Conservation (phyloP, 2,888 invertebrate species). For the Sussaba pulchella region DNA sequence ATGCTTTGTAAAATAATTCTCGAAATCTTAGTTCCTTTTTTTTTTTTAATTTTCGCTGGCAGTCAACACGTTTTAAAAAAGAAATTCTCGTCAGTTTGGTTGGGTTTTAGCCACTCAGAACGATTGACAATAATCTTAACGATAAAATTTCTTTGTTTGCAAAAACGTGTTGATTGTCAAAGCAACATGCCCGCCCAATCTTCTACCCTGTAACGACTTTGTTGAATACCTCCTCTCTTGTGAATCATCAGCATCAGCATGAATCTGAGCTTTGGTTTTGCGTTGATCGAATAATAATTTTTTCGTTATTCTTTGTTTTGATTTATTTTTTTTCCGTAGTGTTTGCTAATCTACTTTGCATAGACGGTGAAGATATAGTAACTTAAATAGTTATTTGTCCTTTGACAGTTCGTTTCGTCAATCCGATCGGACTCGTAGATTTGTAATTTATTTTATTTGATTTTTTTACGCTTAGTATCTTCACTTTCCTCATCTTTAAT, state of each 20-base stretch:
- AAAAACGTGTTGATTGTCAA: slow-evolving; percentile 24
- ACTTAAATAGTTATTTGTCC: neutral
- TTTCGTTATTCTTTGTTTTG: slow-evolving; percentile 24
- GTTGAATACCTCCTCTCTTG: slow-evolving; percentile 81
- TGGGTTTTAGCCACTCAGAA: neutral
- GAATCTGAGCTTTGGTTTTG: slow-evolving; percentile 53
- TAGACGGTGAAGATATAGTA: slow-evolving; percentile 19
- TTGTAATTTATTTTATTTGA: slow-evolving; percentile 22
- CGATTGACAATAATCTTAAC: neutral
- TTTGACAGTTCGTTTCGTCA: neutral
- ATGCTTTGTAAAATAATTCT: slow-evolving; percentile 37
- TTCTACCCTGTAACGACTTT: slow-evolving; percentile 80
- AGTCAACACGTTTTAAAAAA: slow-evolving; percentile 22
- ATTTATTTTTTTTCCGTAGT: slow-evolving; percentile 22
- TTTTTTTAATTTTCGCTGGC: slow-evolving; percentile 20
- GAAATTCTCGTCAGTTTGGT: neutral
- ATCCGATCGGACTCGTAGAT: slow-evolving; percentile 21
- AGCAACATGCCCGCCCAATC: slow-evolving; percentile 24
- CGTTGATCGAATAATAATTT: slow-evolving; percentile 42
- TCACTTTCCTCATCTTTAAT: slow-evolving; percentile 14
- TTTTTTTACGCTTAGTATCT: slow-evolving; percentile 1
- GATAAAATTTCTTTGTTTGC: no score
- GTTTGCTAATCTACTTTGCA: slow-evolving; percentile 23
- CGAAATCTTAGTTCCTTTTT: slow-evolving; percentile 16
- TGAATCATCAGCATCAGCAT: slow-evolving; percentile 71